Conservation (phyloP, 2,113 vertebrate genomes). For the Hyaena hyaena region DNA sequence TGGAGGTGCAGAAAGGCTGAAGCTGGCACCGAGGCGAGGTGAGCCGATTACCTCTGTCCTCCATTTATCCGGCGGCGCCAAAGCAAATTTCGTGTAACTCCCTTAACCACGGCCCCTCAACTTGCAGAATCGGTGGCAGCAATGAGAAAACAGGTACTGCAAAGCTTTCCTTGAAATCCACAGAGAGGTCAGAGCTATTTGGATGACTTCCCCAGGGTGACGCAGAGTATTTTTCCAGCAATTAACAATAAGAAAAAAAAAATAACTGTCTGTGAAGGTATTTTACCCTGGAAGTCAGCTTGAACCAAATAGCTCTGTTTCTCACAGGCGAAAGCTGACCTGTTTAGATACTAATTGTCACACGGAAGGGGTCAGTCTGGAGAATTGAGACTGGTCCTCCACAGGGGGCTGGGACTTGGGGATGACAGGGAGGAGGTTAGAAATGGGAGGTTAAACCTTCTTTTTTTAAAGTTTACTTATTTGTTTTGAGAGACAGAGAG, state of each 20-base stretch:
- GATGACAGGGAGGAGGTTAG: neutral
- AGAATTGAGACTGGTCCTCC: neutral
- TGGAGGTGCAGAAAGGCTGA: neutral
- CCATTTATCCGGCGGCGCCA: neutral
- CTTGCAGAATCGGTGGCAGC: neutral
- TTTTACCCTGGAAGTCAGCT: constrained; percentile 24
- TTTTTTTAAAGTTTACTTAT: neutral
- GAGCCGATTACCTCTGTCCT: neutral
- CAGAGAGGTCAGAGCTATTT: neutral
- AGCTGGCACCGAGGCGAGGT: neutral
- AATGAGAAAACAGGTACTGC: neutral
- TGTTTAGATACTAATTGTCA: neutral
- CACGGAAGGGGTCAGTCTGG: neutral
- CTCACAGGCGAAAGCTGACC: neutral
- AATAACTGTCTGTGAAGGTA: neutral
- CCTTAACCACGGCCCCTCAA: neutral
- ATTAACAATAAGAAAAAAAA: neutral
- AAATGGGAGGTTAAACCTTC: neutral
- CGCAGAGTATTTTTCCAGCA: constrained; percentile 17
- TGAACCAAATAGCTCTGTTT: neutral
- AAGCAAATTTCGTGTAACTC: neutral
- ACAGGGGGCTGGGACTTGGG: neutral
- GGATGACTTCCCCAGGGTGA: neutral
- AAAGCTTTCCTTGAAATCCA: neutral
- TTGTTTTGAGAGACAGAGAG: too few species aligned